Conservation (phyloP, 2,888 invertebrate genomes). For the Eristalinus aeneus region DNA sequence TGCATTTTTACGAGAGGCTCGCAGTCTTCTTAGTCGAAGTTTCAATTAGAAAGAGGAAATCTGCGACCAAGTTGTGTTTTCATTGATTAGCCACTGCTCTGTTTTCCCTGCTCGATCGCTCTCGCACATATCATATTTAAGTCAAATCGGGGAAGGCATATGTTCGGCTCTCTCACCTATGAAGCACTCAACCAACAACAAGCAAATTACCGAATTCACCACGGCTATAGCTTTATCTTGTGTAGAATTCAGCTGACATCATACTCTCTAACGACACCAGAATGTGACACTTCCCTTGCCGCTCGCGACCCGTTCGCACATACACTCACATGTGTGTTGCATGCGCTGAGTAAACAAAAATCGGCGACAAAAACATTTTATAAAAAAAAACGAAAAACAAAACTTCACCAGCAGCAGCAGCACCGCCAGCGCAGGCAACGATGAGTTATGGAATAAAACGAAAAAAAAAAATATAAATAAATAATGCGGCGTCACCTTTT, state of each 20-base stretch:
- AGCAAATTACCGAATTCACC: background rate
- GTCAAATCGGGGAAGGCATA: background rate
- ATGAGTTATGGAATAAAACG: constrained; percentile 41
- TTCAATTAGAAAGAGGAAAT: background rate
- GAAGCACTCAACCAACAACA: background rate
- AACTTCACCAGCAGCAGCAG: background rate
- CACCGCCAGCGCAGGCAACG: background rate
- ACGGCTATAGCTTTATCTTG: background rate
- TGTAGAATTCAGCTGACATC: constrained; percentile 57
- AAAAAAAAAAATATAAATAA: constrained; percentile 22
- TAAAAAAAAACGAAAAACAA: constrained; percentile 24
- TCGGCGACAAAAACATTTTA: background rate
- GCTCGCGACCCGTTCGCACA: background rate
- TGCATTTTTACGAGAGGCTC: background rate
- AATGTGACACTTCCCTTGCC: constrained; percentile 26
- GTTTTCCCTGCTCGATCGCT: background rate
- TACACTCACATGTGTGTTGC: background rate
- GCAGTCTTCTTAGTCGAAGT: background rate
- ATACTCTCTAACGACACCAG: constrained; percentile 12
- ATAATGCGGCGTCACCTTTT: constrained; percentile 59
- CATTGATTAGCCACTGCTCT: background rate
- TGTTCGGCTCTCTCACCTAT: background rate
- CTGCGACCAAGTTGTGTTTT: background rate
- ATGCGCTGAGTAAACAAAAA: background rate
- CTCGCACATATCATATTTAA: background rate